phyloP scores from a whole-genome alignment of 2,888 invertebrate species.

The Melanchra persicariae region DNA sequence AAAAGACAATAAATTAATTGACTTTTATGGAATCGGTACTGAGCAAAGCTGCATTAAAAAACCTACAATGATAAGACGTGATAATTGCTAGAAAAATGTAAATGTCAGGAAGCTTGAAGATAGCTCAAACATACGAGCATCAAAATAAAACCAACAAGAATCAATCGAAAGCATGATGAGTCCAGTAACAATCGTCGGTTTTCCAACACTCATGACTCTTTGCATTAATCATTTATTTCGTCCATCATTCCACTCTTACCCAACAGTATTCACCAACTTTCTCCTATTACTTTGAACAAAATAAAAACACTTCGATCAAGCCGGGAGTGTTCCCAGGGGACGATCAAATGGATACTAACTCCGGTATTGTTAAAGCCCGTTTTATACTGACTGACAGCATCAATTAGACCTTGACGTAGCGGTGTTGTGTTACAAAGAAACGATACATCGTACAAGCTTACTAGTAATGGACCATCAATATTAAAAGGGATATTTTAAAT shows the following conservation, averaged over 20 bases:
- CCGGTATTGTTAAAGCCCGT: slow-evolving; percentile 76
- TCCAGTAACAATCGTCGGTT: not conserved
- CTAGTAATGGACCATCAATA: slow-evolving; percentile 87
- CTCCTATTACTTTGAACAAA: slow-evolving; percentile 62
- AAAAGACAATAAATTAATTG: not conserved
- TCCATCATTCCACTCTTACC: slow-evolving; percentile 24
- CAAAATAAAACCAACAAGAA: not conserved
- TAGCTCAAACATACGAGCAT: too few relatives aligned
- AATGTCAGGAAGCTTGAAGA: not conserved
- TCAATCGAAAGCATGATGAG: not conserved
- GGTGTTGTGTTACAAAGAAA: slow-evolving; percentile 88
- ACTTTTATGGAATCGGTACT: not conserved
- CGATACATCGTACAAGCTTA: slow-evolving; percentile 80
- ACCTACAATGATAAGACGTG: not conserved
- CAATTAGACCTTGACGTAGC: slow-evolving; percentile 88
- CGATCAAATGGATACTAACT: slow-evolving; percentile 76
- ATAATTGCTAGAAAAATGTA: not conserved
- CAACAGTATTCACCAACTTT: slow-evolving; percentile 49
- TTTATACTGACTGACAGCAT: slow-evolving; percentile 89
- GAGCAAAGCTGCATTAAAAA: too few relatives aligned
- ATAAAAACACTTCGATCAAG: slow-evolving; percentile 74
- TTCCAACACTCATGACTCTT: not conserved
- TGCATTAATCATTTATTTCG: slow-evolving; percentile 32
- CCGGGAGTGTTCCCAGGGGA: slow-evolving; percentile 76
- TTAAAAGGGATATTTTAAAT: slow-evolving; percentile 80